phyloP scores from a whole-genome alignment of 2,113 vertebrate species.

The Spea bombifrons region DNA sequence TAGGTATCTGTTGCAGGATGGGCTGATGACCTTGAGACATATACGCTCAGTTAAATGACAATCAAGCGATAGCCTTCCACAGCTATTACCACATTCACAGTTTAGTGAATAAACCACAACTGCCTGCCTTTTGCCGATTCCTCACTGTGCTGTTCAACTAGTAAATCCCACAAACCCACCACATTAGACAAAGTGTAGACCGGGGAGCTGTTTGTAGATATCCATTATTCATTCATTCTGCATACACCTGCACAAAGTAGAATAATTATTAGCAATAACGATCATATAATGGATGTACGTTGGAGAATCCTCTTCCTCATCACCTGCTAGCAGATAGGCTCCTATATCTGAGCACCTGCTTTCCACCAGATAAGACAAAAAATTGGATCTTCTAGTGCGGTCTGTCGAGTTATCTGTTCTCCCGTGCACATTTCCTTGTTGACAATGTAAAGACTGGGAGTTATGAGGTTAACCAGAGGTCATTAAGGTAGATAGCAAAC shows the following conservation, averaged over 20 bases:
- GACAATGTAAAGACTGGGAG: slow-evolving; percentile 40
- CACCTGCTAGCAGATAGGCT: slow-evolving; percentile 1
- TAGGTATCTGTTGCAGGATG: no score
- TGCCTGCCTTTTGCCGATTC: no score
- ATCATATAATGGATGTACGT: slow-evolving; percentile 10
- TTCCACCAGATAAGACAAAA: slow-evolving; percentile 18
- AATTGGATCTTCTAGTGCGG: slow-evolving; percentile 5
- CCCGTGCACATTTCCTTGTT: slow-evolving; percentile 19
- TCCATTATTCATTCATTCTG: no score
- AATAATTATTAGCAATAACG: slow-evolving; percentile 31
- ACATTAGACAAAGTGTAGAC: no score
- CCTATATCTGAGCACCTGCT: slow-evolving; percentile 32
- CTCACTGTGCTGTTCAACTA: no score
- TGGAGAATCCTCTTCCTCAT: slow-evolving; percentile 19
- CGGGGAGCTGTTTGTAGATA: no score
- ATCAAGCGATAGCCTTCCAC: no score
- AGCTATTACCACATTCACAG: no score
- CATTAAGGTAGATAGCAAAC: slow-evolving; percentile 39
- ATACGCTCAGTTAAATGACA: no score
- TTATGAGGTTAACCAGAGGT: slow-evolving; percentile 41
- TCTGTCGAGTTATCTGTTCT: slow-evolving; percentile 22
- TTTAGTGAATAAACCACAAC: no score
- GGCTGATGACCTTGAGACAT: no score
- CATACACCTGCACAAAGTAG: background rate
- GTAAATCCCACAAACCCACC: no score